Base-by-base conservation (phyloP, 2,113 vertebrate genomes). In the Burhinus oedicnemus region DNA sequence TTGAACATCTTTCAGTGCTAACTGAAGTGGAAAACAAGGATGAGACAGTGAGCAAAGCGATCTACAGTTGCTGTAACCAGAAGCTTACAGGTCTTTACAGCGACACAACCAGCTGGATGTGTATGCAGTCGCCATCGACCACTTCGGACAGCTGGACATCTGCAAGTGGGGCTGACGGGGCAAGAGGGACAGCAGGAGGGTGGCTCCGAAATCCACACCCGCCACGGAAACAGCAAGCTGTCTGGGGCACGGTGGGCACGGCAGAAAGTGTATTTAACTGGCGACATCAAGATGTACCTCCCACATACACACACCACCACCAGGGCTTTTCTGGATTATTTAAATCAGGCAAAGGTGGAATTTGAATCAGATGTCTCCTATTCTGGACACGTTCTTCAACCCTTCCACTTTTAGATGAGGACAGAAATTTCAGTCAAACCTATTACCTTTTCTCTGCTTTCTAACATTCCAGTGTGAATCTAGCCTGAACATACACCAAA, bases 121-220 rank as follows among this genome's bases (percentile, higher is more conserved):
- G 27, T 4, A 18, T 0, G 5, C 21, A 4, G 17, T 26, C 5
- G 2, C 34, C 23, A 22, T 7, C 64, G 13, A 36, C 15, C 7
- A 3, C 19, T 7, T 5, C 2, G 25, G 52, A 17, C 34, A 20
- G 4, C 61, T 3, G 25, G 52, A 17, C 34, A 15, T 4, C 61
- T 42, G 32, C 47, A 36, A 18, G 29, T 2, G 26, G 54, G n/a
- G 83, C 89, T 49, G 62, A 19, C 6, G 18, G 66, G 45, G 21
- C 42, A 11, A 44, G 58, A 34, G 36, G 44, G 66, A 25, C 42
- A 25, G 78, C 29, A 40, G 47, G 66, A 55, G n/a, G 42, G 25
- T 3, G 40, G 62, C 47, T 49, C 27, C 2, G 9, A 25, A 21
- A 38, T 8, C 36, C 71, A 17, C 15, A 17, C 32, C n/a, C 1